A percentile compares a stretch with the other conserved stretches of the same genome.
Conservation (phyloP, 1,140 invertebrate species). For the Calliopsis andreniformis region DNA sequence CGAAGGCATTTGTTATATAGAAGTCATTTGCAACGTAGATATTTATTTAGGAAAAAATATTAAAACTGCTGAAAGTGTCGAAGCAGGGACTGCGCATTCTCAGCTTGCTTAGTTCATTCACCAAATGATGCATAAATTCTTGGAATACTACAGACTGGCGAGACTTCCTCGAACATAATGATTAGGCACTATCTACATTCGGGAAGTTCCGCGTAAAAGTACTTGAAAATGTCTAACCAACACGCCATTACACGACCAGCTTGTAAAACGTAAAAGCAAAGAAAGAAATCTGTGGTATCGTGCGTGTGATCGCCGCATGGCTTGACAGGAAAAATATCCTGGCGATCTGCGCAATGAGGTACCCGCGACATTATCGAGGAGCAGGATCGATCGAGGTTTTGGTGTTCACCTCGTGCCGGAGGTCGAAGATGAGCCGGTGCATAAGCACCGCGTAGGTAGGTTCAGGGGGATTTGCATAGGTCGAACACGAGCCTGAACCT, state of each 20-base stretch:
- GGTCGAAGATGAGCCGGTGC: conserved; percentile 49
- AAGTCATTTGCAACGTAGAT: no score
- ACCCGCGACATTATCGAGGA: conserved; percentile 34
- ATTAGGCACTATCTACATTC: not conserved
- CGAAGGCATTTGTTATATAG: no score
- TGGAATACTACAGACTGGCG: not conserved
- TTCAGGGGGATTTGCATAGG: conserved; percentile 71
- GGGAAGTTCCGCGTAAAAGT: not conserved
- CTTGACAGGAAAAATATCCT: not conserved
- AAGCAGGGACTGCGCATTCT: no score
- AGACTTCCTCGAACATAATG: not conserved
- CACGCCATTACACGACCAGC: not conserved
- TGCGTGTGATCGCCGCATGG: conserved; percentile 11
- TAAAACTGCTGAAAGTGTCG: no score
- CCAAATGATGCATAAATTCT: no score
- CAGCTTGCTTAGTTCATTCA: no score
- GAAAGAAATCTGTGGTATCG: not conserved
- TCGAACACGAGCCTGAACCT: conserved; percentile 66
- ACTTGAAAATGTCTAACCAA: not conserved
- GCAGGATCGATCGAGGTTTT: conserved; percentile 49
- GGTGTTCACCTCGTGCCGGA: conserved; percentile 20
- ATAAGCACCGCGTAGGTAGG: no score
- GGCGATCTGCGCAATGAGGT: not conserved
- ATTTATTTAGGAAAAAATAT: no score
- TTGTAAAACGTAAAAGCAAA: no score